Evolutionary conservation across 1,140 invertebrate species (phyloP).

Genomic region (Adelges cooleyi): DNA sequence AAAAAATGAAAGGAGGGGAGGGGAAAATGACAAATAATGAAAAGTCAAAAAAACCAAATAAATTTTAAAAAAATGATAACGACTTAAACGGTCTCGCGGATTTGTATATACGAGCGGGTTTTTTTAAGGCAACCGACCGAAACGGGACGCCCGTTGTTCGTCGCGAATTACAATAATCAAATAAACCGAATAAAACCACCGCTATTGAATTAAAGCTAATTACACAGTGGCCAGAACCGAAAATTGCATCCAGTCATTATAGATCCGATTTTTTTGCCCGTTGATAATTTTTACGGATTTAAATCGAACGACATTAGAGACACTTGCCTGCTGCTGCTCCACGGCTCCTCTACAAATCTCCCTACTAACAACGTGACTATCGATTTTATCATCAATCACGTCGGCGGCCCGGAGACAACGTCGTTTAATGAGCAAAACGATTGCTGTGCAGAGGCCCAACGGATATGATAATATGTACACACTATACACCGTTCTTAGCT

Average conservation of each 20-base stretch:
- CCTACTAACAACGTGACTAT: too few species aligned
- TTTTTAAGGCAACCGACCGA: background rate
- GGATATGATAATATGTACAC: too few species aligned
- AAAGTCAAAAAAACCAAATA: too few species aligned
- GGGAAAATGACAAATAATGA: slow-evolving; percentile 5
- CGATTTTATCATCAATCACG: too few species aligned
- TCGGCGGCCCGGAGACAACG: too few species aligned
- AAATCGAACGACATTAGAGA: background rate
- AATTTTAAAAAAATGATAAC: too few species aligned
- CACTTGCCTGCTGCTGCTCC: too few species aligned
- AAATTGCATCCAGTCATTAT: background rate
- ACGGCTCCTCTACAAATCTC: too few species aligned
- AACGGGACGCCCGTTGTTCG: background rate
- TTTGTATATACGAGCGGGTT: background rate
- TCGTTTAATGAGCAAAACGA: too few species aligned
- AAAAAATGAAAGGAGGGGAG: background rate
- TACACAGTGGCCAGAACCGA: background rate
- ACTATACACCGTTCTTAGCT: too few species aligned
- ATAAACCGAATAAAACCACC: background rate
- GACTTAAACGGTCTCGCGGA: background rate
- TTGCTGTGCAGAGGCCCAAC: too few species aligned
- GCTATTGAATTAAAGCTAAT: background rate
- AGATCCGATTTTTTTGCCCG: background rate
- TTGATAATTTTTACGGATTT: slow-evolving; percentile 15
- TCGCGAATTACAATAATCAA: slow-evolving; percentile 8